Evolutionary conservation across 2,113 vertebrate genomes (phyloP).

Genomic region (Panthera uncia): DNA sequence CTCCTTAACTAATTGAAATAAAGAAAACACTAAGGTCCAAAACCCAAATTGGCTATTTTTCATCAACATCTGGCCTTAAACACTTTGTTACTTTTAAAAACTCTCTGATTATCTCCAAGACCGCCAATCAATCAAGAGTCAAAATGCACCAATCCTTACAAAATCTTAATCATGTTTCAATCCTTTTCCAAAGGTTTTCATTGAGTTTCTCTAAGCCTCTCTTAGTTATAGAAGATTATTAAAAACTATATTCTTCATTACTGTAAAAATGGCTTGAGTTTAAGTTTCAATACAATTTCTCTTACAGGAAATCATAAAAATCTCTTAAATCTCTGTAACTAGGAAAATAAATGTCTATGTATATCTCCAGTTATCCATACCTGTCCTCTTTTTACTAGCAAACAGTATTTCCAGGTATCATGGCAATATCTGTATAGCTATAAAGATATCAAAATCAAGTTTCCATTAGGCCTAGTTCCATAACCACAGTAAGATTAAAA

Average conservation of each 20-base stretch:
- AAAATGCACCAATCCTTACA: neutral
- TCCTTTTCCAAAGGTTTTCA: slow-evolving; percentile 34
- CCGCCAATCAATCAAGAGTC: neutral
- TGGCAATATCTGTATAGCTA: neutral
- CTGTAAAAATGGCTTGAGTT: slow-evolving; percentile 33
- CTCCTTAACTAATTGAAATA: slow-evolving; percentile 36
- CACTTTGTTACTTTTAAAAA: slow-evolving; percentile 37
- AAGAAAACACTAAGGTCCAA: slow-evolving; percentile 25
- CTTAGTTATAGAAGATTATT: slow-evolving; percentile 47
- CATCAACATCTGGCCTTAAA: slow-evolving; percentile 25
- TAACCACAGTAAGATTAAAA: neutral
- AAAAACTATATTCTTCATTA: slow-evolving; percentile 4
- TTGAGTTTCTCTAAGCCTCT: slow-evolving; percentile 23
- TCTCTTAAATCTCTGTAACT: slow-evolving; percentile 35
- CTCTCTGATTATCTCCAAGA: slow-evolving; percentile 28
- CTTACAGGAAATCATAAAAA: slow-evolving; percentile 40
- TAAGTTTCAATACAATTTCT: slow-evolving; percentile 41
- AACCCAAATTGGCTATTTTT: slow-evolving; percentile 14
- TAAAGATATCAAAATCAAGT: slow-evolving; percentile 34
- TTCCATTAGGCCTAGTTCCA: slow-evolving; percentile 49
- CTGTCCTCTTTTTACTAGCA: slow-evolving; percentile 21
- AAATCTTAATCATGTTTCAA: slow-evolving; percentile 53
- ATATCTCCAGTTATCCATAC: slow-evolving; percentile 30
- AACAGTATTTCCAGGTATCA: slow-evolving; percentile 11
- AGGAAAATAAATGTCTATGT: slow-evolving; percentile 42